Base-by-base conservation (phyloP, 1,140 invertebrate species). In the Drosophila tani region DNA sequence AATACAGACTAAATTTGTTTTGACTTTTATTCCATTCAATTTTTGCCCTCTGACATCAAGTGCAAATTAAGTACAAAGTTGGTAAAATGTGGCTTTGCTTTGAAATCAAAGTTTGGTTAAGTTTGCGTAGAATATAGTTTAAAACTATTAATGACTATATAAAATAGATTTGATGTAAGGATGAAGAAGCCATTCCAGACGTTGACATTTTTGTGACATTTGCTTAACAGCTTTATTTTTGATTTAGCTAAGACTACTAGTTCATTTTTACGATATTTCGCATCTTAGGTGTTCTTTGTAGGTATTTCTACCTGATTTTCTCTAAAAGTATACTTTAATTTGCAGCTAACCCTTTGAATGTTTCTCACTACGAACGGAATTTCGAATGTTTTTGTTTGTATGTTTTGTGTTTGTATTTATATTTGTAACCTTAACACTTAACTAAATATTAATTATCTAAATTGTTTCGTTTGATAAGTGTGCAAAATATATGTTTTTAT, bases 321-420 rank as follows among this genome's bases (percentile, higher is more conserved):
- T 35, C 32, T 35, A 4, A 27, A 24, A n/a, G 14, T 49, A 21
- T 40, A 47, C 21, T 27, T 53, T 43, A 29, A n/a, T 50, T n/a
- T 40, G 19, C 57, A 60, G 38, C 57, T 77, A 57, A 58, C 43
- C 50, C 43, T 35, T 76, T 76, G 35, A 53, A 64, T 50, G 74
- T 64, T 58, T 59, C 46, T 71, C 66, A 60, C 65, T 81, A 73
- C 68, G 76, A 80, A 79, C 75, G 75, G 58, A 87, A 76, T 86
- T 86, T 87, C 83, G 83, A 86, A 86, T 86, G 83, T 86, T 84
- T 68, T 68, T 35, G n/a, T n/a, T n/a, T n/a, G n/a, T n/a, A 86
- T 86, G 83, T 86, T 84, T 68, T 68, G 27, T 49, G 69, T 21
- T 60, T 73, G 66, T 57, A 74, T 53, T 38, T 47, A 46, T 53